Base-by-base conservation (phyloP, 1,140 invertebrate species). In the Myzus persicae region DNA sequence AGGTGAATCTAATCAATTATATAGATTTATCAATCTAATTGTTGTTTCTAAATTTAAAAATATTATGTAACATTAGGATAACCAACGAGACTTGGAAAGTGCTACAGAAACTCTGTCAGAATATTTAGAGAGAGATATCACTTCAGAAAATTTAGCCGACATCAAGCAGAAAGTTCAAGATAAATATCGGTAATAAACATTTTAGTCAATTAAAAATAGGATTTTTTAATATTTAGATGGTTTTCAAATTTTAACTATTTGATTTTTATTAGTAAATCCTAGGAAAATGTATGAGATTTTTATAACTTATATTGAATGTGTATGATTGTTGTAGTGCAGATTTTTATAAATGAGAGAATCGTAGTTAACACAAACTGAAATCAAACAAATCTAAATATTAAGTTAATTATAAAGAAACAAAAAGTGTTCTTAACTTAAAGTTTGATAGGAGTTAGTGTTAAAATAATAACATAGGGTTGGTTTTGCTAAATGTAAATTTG, bases 151-250 rank as follows among this genome's bases (percentile, higher is more conserved):
- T 96, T 96, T 99, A 94, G 97, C 98, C 94, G 98, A 99, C 95
- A 99, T 99, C 95, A 99, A 99, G 96, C 99, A 99, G 95, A 99
- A 99, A 96, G 99, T 99, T 94, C 99, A 99, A 96, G 99, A 99
- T 95, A 99, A 99, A 96, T 99, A 99, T 95, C 98, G 98, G 98
- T 99, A 95, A 95, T 94, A 94, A 42, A 54, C 31, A 67, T 31
- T 67, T n/a, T 76, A 18, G 6, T 48, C 20, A 48, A 20, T 48
- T 48, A 18, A 6, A 44, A 44, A n/a, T 44, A 44, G 7, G 7
- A 44, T 26, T 67, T 67, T 67, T 67, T 67, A 11, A 67, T 0
- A 76, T n/a, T 76, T n/a, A 76, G 4, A 76, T 76, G 59, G 5
- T 76, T 76, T 59, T 18, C 59, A 76, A 76, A n/a, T n/a, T 54